phyloP scores from a whole-genome alignment of 1,140 invertebrate genomes.

The Zaprionus davidi region DNA sequence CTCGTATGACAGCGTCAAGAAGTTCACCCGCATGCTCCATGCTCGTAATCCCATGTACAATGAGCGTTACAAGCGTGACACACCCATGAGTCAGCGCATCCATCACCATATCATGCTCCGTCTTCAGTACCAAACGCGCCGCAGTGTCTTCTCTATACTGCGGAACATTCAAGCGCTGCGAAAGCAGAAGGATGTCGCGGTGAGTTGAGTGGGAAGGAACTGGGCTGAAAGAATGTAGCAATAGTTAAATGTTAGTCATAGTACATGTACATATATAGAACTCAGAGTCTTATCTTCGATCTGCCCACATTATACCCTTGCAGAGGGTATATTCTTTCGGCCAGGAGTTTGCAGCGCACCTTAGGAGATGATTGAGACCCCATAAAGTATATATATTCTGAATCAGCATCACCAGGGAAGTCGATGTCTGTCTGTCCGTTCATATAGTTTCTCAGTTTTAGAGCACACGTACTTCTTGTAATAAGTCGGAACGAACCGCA shows the following conservation, averaged over 20 bases:
- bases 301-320: too few species aligned
- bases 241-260: too few species aligned
- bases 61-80: conserved; percentile 36
- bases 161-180: conserved; percentile 50
- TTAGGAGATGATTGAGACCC: too few species aligned
- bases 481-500: too few species aligned
- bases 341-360: too few species aligned
- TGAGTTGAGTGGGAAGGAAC: conserved; percentile 22
- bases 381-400: too few species aligned
- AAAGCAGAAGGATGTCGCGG: conserved; percentile 41
- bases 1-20: conserved; percentile 34
- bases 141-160: conserved; percentile 72
- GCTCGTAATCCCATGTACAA: conserved; percentile 73
- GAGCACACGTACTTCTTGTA: too few species aligned
- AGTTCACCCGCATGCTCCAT: conserved; percentile 69
- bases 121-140: conserved; percentile 74
- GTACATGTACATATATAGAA: background rate
- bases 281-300: background rate
- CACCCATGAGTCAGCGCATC: conserved; percentile 8
- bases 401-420: too few species aligned
- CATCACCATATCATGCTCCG: conserved; percentile 58
- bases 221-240: too few species aligned
- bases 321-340: too few species aligned
- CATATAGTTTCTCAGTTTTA: too few species aligned
- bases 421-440: too few species aligned